Base-by-base conservation (phyloP, 2,113 vertebrate species). In the Agapornis roseicollis region DNA sequence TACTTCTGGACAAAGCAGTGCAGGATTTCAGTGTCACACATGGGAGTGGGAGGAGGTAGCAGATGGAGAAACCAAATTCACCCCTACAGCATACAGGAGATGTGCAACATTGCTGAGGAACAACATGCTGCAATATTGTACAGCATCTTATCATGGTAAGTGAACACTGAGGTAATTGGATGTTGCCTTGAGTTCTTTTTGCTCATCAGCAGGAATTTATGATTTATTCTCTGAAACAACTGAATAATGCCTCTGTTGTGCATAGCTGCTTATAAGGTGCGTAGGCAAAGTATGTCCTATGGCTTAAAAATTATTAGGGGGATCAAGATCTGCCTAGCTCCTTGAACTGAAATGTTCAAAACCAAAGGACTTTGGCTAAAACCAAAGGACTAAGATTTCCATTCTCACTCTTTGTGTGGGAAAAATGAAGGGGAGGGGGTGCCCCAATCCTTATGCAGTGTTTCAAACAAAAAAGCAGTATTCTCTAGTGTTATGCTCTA, bases 81-180 rank as follows among this genome's bases (percentile, higher is more conserved):
- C 15, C 35, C 29, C 39, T 61, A 50, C 19, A 78, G 23, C 29
- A 63, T 49, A 73, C 69, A 72, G 0, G 2, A 69, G 35, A 47
- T 61, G 65, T 3, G 4, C 44, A 56, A 65, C 0, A 0, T 42
- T 72, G n/a, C 33, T 31, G 37, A 69, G 71, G 35, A 80, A 44
- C 35, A 85, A 44, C 16, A 72, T 65, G 49, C 29, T 20, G 23
- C 37, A 69, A 31, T 65, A 61, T 4, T 73, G 72, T 35, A 60
- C 37, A 23, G 2, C 11, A 6, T 29, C 47, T 83, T 68, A 52
- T 47, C 35, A 31, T 9, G 7, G 39, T 85, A 79, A 85, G 68
- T 46, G 50, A 91, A 39, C 35, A 39, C 35, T 50, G 25, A 60
- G 7, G 39, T 68, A 83, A 80, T 17, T 65, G 20, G n/a, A 78